Base-by-base conservation (phyloP, 2,888 invertebrate genomes). In the Troglohyphantes excavatus region DNA sequence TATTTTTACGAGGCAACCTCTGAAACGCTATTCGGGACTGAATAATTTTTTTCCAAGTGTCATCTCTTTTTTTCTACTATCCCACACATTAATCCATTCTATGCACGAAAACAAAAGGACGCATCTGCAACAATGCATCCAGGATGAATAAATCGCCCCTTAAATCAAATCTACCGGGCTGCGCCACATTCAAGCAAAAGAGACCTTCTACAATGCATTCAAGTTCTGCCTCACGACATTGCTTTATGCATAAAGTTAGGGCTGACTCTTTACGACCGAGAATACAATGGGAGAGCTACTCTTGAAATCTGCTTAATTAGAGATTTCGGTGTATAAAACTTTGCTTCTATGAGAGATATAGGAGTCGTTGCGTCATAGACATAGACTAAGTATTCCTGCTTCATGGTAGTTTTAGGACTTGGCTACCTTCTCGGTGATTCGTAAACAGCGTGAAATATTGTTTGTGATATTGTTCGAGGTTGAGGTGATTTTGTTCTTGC, bases 251-350 rank as follows among this genome's bases (percentile, higher is more conserved):
- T 78, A 78, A 79, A 78, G 43, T 70, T 72, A 27, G 43, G 19
- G 53, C 1, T 23, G 65, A 63, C 29, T 23, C 72, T 87, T 87
- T 81, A 87, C 19, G 79, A 43, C 33, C 65, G 3, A 26, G 73
- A 87, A 79, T 43, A 87, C 87, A 87, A 87, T 87, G 59, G 79
- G 53, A 33, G 53, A 81, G 85, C 21, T 70, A 59, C 61, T 86
- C 78, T 75, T 84, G 63, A 75, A 75, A 67, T 67, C 67, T 70
- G 43, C 59, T 76, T 78, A 86, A 86, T 86, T 86, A 86, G 68
- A 78, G 68, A 43, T 78, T 76, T 86, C 29, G 39, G 59, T 61
- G 59, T 46, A 59, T 83, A 83, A 83, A 83, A 73, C 73, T 83
- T 72, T 73, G 72, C 59, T 63, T 53, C 63, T 46, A 43, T 72